Evolutionary conservation across 2,888 invertebrate genomes (phyloP).

Genomic region (Cephus spinipes): DNA sequence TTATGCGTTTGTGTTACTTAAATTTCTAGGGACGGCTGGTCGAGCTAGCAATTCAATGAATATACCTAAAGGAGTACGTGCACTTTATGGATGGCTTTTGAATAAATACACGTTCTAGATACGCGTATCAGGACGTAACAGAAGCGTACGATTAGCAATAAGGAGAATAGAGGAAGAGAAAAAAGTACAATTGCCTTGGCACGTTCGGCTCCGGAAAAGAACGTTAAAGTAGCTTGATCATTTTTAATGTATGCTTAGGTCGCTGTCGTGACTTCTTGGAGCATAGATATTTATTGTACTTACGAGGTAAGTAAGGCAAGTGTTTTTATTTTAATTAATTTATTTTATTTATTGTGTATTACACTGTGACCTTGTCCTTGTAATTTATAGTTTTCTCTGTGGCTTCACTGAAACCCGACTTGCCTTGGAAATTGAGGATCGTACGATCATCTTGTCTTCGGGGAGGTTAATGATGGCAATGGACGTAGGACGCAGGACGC

Average conservation of each 20-base stretch:
- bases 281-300: neutral
- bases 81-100: neutral
- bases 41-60: neutral
- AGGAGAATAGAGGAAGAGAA: no score
- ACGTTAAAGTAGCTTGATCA: neutral
- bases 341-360: neutral
- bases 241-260: neutral
- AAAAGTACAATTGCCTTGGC: no score
- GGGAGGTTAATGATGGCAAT: conserved; percentile 45
- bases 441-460: conserved; percentile 12
- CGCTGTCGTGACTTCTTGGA: no score
- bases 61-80: neutral
- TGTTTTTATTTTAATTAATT: neutral
- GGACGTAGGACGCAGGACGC: conserved; percentile 14
- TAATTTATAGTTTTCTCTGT: neutral
- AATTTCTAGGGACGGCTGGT: neutral
- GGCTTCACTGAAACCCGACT: neutral
- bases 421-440: conserved; percentile 1
- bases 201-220: no score
- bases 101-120: neutral
- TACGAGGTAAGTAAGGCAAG: neutral
- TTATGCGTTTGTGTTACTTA: neutral
- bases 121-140: no score
- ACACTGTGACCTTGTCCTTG: neutral
- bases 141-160: no score